Base-by-base conservation (phyloP, 2,113 vertebrate genomes). In the Dasyurus viverrinus region DNA sequence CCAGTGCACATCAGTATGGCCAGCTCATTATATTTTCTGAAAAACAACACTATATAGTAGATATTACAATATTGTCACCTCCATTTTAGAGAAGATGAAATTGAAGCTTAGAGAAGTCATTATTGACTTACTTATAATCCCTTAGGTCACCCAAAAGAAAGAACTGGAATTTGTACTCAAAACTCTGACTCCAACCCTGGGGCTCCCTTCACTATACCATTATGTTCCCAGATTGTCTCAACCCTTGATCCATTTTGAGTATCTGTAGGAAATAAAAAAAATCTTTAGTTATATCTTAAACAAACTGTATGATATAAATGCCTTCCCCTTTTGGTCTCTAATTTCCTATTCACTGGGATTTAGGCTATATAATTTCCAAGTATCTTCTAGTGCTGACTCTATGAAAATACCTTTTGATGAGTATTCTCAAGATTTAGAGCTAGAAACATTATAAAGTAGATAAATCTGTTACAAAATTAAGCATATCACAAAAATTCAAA, bases 381-480 rank as follows among this genome's bases (percentile, higher is more conserved):
- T 76, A 0, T 16, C 68, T 76, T 76, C 68, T 19, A 19, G 30
- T 76, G 36, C 1, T 76, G 16, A n/a, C 68, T n/a, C 30, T 76
- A n/a, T 42, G 16, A 42, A 84, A 42, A 42, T 42, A 23, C 68
- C 36, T 36, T 36, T 68, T 11, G 11, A 68, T 36, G 12, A 68
- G 57, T 19, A 84, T 23, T 84, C 6, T n/a, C 68, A 84, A n/a
- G 68, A 84, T 42, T 42, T 84, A 42, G 68, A 42, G 68, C 68
- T 23, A 2, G 68, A 2, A 42, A 42, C 36, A 89, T 48, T 95
- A 92, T 89, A 68, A 84, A 92, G 94, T 93, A 54, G 89, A 89
- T 92, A 57, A 97, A 94, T 53, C 91, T 55, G 22, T 42, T 68
- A 19, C 52, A 93, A 84, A 94, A 95, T 93, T 57, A 96, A 93